These are phyloP conservation scores for Lithophane semibrunnea DNA, from an alignment of 2,888 invertebrate species.

Conservation along the genomic window DNA sequence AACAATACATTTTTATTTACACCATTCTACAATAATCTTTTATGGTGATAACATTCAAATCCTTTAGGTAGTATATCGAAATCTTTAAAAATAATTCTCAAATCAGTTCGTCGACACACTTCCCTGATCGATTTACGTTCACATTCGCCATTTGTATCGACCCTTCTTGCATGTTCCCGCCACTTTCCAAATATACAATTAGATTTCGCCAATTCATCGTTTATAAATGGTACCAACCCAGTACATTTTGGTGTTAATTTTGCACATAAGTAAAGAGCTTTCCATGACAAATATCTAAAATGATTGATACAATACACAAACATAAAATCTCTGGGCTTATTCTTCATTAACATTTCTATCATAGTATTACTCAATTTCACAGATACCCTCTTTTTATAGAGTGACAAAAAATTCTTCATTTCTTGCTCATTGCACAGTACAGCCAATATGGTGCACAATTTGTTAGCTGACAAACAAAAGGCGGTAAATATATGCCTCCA, in stretches of 20 bases:
- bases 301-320: constrained; percentile 88
- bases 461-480: constrained; percentile 87
- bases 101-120: constrained; percentile 81
- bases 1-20: constrained; percentile 52
- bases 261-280: constrained; percentile 83
- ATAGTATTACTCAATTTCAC: constrained; percentile 84
- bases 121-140: constrained; percentile 74
- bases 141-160: constrained; percentile 77
- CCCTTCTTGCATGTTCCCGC: constrained; percentile 81
- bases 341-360: constrained; percentile 77
- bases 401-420: constrained; percentile 75
- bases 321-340: constrained; percentile 74
- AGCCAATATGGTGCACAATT: constrained; percentile 86
- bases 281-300: constrained; percentile 84
- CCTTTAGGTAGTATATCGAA: constrained; percentile 79
- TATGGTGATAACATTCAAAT: constrained; percentile 81
- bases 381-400: constrained; percentile 85
- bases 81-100: constrained; percentile 77
- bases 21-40: constrained; percentile 65
- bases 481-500: constrained; percentile 86
- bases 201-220: constrained; percentile 80
- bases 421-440: constrained; percentile 79
- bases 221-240: constrained; percentile 77
- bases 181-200: constrained; percentile 87
- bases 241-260: constrained; percentile 82